Conservation (phyloP, 64 coral and sea anemone species). For the Stylophora pistillata region DNA sequence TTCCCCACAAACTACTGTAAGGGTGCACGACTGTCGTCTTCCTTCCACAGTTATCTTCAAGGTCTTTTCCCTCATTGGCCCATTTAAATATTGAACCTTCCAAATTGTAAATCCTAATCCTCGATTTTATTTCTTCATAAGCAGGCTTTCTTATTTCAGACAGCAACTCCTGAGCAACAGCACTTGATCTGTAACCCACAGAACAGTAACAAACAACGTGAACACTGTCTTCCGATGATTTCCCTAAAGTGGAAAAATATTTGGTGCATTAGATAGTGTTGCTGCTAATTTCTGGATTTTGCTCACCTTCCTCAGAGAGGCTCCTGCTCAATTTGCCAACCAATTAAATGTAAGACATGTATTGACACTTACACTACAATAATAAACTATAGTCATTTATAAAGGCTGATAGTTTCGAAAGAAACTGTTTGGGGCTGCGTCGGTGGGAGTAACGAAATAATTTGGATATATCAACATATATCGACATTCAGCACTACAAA, state of each 20-base stretch:
- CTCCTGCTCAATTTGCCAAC: too few species aligned
- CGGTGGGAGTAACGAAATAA: too few species aligned
- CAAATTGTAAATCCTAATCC: constrained; percentile 44
- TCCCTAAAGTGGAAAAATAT: neutral
- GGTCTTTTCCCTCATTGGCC: constrained; percentile 70
- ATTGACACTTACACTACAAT: too few species aligned
- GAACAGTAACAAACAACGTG: constrained; percentile 60
- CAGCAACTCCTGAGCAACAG: constrained; percentile 39
- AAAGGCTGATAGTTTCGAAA: too few species aligned
- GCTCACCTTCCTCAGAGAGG: too few species aligned
- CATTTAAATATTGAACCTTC: constrained; percentile 81
- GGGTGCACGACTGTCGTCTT: constrained; percentile 52
- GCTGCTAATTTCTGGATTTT: too few species aligned
- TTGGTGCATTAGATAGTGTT: too few species aligned
- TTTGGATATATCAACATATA: too few species aligned
- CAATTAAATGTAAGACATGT: too few species aligned
- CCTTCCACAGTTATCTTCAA: constrained; percentile 43
- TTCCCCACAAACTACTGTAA: constrained; percentile 71
- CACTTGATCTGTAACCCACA: constrained; percentile 63
- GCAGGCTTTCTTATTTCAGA: constrained; percentile 35
- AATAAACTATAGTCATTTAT: too few species aligned
- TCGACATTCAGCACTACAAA: too few species aligned
- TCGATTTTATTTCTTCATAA: constrained; percentile 9
- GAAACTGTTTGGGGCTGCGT: too few species aligned
- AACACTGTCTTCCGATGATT: neutral